These are phyloP conservation scores for Xylota segnis DNA, from an alignment of 2,888 invertebrate species.

Conservation along the genomic window DNA sequence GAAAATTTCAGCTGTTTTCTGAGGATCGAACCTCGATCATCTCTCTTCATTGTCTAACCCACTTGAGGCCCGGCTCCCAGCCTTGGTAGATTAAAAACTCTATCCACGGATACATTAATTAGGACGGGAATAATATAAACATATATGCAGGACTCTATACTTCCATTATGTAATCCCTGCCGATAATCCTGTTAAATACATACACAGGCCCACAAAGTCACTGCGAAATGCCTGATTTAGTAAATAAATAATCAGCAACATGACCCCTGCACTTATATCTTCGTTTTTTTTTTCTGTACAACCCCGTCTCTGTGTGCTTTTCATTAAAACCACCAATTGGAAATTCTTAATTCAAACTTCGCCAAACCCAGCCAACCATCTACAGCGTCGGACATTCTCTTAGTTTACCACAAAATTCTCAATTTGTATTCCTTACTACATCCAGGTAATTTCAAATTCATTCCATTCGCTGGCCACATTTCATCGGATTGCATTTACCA, in stretches of 20 bases:
- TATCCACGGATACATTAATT: no score
- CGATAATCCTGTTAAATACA: conserved; percentile 29
- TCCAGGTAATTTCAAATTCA: conserved; percentile 75
- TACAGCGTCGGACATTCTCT: conserved; percentile 49
- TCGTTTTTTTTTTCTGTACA: conserved; percentile 24
- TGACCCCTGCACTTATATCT: background rate
- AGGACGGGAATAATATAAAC: no score
- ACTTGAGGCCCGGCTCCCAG: no score
- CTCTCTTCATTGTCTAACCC: no score
- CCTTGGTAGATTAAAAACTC: no score
- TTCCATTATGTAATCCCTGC: no score
- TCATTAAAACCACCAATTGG: conserved; percentile 71
- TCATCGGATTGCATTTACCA: conserved; percentile 76
- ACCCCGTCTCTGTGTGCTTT: conserved; percentile 51
- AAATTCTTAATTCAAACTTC: conserved; percentile 70
- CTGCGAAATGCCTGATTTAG: background rate
- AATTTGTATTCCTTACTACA: conserved; percentile 75
- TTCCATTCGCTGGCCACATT: conserved; percentile 76
- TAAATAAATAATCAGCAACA: conserved; percentile 55
- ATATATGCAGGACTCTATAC: no score
- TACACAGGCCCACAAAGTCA: conserved; percentile 22
- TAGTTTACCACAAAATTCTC: conserved; percentile 68
- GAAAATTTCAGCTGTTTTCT: no score
- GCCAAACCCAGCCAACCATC: conserved; percentile 40
- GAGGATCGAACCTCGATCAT: no score